phyloP scores from a whole-genome alignment of 2,113 vertebrate species.

The Sinocyclocheilus anophthalmus region DNA sequence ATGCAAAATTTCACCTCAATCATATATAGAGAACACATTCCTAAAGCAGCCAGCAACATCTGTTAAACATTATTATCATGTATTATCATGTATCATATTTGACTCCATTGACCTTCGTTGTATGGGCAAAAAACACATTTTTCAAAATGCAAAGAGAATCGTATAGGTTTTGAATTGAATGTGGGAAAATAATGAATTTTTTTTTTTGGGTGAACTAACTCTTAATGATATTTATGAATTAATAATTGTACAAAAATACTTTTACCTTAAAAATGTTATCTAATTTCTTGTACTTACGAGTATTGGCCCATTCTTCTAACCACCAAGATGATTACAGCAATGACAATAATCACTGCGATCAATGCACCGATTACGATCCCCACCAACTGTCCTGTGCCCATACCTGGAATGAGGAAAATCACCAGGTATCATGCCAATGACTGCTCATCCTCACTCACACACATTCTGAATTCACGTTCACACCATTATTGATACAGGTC shows the following conservation, averaged over 20 bases:
- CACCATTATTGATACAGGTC: background rate
- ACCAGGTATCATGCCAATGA: background rate
- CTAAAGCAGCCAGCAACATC: background rate
- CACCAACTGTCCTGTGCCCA: conserved; percentile 70
- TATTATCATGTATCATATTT: background rate
- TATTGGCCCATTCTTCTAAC: conserved; percentile 80
- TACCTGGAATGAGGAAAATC: conserved; percentile 33
- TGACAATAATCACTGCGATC: conserved; percentile 67
- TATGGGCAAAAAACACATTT: background rate
- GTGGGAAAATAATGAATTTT: no score
- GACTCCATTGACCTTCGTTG: background rate
- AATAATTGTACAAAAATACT: background rate
- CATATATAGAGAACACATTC: background rate
- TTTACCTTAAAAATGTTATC: background rate
- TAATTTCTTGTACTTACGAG: conserved; percentile 65
- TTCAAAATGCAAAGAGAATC: background rate
- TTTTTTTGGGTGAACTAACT: background rate
- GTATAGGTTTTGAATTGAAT: background rate
- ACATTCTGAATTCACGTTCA: background rate
- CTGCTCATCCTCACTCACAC: background rate
- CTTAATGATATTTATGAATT: background rate
- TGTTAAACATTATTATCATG: background rate
- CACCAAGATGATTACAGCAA: conserved; percentile 66
- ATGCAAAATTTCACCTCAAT: conserved; percentile 24
- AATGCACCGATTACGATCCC: conserved; percentile 75